Conservation (phyloP, 2,888 invertebrate species). For the Drosophila robusta region DNA sequence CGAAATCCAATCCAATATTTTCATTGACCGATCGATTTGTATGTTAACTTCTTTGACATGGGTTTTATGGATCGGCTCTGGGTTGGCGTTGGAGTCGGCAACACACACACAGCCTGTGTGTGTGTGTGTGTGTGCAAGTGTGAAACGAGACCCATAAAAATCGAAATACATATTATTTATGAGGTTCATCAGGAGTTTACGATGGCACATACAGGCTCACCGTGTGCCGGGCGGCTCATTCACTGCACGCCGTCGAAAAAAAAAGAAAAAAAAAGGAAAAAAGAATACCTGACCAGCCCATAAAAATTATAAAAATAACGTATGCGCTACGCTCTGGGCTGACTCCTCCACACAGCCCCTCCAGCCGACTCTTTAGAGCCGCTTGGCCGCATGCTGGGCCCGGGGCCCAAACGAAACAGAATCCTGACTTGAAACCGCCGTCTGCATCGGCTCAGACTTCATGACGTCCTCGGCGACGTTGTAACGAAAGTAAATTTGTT, state of each 20-base stretch:
- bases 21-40: constrained; percentile 68
- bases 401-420: constrained; percentile 26
- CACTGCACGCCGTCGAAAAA: constrained; percentile 30
- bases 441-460: constrained; percentile 66
- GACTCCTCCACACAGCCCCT: constrained; percentile 2
- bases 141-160: constrained; percentile 75
- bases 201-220: constrained; percentile 45
- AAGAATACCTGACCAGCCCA: constrained; percentile 67
- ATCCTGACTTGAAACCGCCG: constrained; percentile 7
- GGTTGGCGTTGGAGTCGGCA: constrained; percentile 3
- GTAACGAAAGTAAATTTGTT: constrained; percentile 75
- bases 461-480: constrained; percentile 68
- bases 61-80: constrained; percentile 62
- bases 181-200: constrained; percentile 83
- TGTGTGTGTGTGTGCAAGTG: constrained; percentile 51
- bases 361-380: constrained; percentile 16
- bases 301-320: constrained; percentile 75
- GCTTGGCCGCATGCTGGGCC: constrained; percentile 71
- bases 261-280: neutral
- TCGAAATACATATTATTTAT: constrained; percentile 82
- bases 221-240: constrained; percentile 33
- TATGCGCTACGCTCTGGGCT: constrained; percentile 44
- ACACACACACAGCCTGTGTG: neutral
- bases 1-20: constrained; percentile 59
- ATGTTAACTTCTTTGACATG: constrained; percentile 74